Evolutionary conservation across 1,140 invertebrate genomes (phyloP).

Genomic region (Neotoxoptera formosana): DNA sequence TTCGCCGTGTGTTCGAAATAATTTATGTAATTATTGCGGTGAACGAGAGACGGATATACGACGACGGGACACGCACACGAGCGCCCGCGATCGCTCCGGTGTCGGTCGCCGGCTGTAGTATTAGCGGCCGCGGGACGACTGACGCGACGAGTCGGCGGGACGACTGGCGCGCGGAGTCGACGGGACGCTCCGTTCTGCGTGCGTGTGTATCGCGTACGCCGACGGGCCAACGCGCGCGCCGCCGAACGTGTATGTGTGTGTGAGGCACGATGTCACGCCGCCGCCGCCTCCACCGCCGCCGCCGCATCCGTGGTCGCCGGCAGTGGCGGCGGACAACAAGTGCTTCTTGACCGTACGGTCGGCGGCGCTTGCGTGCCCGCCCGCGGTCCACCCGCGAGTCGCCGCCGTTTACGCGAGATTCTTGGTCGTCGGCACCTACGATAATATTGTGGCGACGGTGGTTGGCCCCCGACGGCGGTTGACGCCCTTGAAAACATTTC

Average conservation of each 20-base stretch:
- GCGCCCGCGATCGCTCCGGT: not conserved
- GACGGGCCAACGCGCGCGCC: not conserved
- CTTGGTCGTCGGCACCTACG: not conserved
- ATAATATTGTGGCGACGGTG: no score
- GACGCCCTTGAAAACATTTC: not conserved
- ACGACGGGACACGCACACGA: not conserved
- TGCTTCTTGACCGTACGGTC: conserved; percentile 13
- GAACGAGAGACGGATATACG: not conserved
- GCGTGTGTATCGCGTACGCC: not conserved
- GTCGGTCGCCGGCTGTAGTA: not conserved
- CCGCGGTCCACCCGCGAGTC: not conserved
- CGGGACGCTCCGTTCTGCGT: conserved; percentile 3
- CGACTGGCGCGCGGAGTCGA: conserved; percentile 34
- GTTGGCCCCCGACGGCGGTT: not conserved
- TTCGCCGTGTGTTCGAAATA: not conserved
- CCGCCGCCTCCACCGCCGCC: not conserved
- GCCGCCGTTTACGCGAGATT: not conserved
- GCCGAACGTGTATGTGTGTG: conserved; percentile 21
- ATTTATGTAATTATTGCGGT: not conserved
- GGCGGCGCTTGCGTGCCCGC: not conserved
- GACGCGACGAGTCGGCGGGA: not conserved
- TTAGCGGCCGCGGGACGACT: not conserved
- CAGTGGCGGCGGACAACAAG: conserved; percentile 23
- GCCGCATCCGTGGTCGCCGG: not conserved
- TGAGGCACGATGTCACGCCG: not conserved